Base-by-base conservation (phyloP, 2,797 vertebrate genomes). In the Pipistrellus pygmaeus region DNA sequence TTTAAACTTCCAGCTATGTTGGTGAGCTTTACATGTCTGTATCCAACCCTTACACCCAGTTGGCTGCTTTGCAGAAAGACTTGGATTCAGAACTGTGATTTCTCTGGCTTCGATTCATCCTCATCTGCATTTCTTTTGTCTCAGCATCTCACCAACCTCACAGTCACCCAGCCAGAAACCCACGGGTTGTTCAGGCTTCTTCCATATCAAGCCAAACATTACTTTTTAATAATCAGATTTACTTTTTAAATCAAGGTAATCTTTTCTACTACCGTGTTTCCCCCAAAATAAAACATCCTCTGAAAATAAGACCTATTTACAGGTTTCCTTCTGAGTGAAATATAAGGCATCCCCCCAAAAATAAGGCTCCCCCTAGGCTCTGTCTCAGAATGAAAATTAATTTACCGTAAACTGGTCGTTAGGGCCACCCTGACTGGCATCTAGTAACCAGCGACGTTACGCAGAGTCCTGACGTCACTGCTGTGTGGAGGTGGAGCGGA, bases 191-290 rank as follows among this genome's bases (percentile, higher is more conserved):
- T 27, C 17, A 38, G 35, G 48, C 3, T 60, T 46, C 55, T 86
- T 64, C 27, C 46, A 57, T 35, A 35, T 46, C 14, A 82, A 76
- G 8, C 46, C 30, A 66, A 32, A 71, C 25, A 69, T 21, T 38
- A 64, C 48, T 21, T 32, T 17, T 68, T 60, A 48, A 71, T 71
- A 8, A 66, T 14, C 18, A 57, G 3, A n/a, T 85, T 86, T 82
- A 81, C 12, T 94, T n/a, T 41, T 81, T 82, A 82, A 77, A 76
- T 75, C 62, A 32, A 23, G 30, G n/a, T 53, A 15, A 92, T 76
- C 13, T 44, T 32, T 32, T 38, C 8, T 18, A 30, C 20, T 82
- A n/a, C 51, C 6, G 38, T 41, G 38, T 41, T 41, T 41, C 38
- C 38, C 38, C 6, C 6, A 41, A 41, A 41, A 41, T 41, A 41